These are phyloP conservation scores for Campoletis raptor DNA, from an alignment of 2,888 invertebrate genomes.

Conservation along the genomic window DNA sequence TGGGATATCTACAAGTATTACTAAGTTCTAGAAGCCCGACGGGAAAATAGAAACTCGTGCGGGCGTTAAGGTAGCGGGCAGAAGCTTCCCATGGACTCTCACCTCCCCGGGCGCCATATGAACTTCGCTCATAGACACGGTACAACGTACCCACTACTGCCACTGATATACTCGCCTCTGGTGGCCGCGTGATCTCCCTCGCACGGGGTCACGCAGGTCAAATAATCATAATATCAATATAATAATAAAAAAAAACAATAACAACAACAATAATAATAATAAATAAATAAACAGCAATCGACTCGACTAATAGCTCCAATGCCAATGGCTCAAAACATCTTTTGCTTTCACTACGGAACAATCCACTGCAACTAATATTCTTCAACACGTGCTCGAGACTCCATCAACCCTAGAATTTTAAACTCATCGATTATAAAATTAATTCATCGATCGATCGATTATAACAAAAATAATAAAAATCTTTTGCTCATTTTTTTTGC, in stretches of 20 bases:
- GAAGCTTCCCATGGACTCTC: conserved; percentile 84
- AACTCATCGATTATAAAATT: too few relatives aligned
- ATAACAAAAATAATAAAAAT: too few relatives aligned
- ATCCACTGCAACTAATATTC: conserved; percentile 30
- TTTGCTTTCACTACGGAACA: conserved; percentile 62
- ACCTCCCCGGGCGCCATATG: conserved; percentile 84
- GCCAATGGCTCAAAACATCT: conserved; percentile 58
- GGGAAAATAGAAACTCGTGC: conserved; percentile 77
- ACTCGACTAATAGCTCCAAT: conserved; percentile 60
- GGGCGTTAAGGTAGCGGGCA: conserved; percentile 79
- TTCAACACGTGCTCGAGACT: neutral
- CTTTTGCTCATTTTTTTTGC: too few relatives aligned
- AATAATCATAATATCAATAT: conserved; percentile 45
- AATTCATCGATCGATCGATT: too few relatives aligned
- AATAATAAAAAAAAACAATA: conserved; percentile 48
- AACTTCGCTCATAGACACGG: conserved; percentile 74
- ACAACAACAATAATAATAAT: conserved; percentile 39
- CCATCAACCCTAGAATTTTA: neutral
- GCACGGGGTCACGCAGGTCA: conserved; percentile 58
- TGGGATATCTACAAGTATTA: conserved; percentile 9
- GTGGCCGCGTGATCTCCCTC: conserved; percentile 61
- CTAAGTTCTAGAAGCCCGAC: conserved; percentile 50
- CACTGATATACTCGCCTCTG: conserved; percentile 65
- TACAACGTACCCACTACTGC: conserved; percentile 62
- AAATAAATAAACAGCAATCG: conserved; percentile 53